Evolutionary conservation across 2,888 invertebrate genomes (phyloP), one percentile per base, ranked within the genome.

Genomic region (Dicranocentrus wangi): DNA sequence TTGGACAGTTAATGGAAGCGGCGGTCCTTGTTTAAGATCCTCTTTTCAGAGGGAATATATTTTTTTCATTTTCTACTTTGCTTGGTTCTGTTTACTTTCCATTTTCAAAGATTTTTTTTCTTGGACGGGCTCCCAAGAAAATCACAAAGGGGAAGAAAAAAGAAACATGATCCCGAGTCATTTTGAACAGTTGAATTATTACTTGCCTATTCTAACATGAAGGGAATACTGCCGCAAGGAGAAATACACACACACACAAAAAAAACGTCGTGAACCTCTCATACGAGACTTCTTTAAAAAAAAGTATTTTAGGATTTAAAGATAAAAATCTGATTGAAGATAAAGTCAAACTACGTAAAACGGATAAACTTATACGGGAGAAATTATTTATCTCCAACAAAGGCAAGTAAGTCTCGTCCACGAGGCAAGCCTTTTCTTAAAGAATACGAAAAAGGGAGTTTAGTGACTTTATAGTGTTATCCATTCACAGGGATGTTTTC

Each of bases 1-100:
- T n/a, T n/a, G n/a, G n/a, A n/a, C n/a, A 23, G 51, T 51, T 51
- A 21, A 43, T 43, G 43, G 13, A n/a, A n/a, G 21, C 21, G 21
- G 17, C 17, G 8, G 21, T n/a, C 1, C 5, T 1, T 51, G 8
- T 21, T 19, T 17, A 8, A 51, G 21, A 27, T 25, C 17, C 32
- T 39, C n/a, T 39, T 51, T 32, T 17, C n/a, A 27, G 17, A 21
- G 23, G 43, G 27, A 39, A 66, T 1, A 55, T 25, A 42, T 55
- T 47, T 42, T 73, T 65, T 65, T 73, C 73, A 73, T 73, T 73
- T 65, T 19, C 13, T n/a, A 47, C 13, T 39, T 39, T 63, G 23
- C 58, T 17, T 43, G 28, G 47, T 72, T 43, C 10, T 73, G 65
- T 73, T 73, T 73, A 55, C 55, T 65, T 73, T 73, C 27, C 65